Conservation (phyloP, 2,797 vertebrate genomes). For the Rhynchonycteris naso region DNA sequence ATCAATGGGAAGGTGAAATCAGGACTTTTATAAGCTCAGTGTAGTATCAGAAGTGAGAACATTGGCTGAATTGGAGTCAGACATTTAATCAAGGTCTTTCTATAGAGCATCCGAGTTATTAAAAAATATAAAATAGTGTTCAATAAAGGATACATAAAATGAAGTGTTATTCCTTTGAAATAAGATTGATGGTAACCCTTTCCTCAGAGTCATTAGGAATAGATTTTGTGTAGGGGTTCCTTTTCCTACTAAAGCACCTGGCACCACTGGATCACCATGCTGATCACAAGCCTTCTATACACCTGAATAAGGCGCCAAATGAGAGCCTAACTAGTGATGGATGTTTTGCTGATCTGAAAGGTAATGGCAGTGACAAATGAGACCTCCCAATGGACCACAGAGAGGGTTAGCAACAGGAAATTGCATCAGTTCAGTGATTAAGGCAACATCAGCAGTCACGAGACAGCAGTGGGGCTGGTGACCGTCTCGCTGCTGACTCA, state of each 20-base stretch:
- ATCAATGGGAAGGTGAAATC: background rate
- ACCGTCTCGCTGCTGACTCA: slow-evolving; percentile 28
- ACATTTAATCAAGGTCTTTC: background rate
- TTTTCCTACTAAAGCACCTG: background rate
- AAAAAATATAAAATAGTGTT: background rate
- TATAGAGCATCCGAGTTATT: background rate
- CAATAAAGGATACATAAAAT: slow-evolving; percentile 21
- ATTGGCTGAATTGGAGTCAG: background rate
- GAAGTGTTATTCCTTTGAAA: slow-evolving; percentile 24
- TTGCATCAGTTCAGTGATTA: slow-evolving; percentile 50
- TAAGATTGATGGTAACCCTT: background rate
- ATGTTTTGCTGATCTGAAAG: slow-evolving; percentile 51
- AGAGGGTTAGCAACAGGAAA: background rate
- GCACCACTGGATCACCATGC: background rate
- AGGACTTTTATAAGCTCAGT: background rate
- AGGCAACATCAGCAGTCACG: background rate
- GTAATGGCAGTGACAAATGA: slow-evolving; percentile 76
- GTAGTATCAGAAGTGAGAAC: background rate
- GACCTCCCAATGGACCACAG: background rate
- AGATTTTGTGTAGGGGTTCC: accelerated
- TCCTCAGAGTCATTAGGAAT: slow-evolving; percentile 10
- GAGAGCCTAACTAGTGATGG: accelerated
- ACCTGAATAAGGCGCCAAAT: background rate
- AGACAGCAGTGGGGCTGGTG: slow-evolving; percentile 52
- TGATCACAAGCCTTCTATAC: background rate